phyloP scores from a whole-genome alignment of 2,888 invertebrate genomes.

The Priocnemis perturbator region DNA sequence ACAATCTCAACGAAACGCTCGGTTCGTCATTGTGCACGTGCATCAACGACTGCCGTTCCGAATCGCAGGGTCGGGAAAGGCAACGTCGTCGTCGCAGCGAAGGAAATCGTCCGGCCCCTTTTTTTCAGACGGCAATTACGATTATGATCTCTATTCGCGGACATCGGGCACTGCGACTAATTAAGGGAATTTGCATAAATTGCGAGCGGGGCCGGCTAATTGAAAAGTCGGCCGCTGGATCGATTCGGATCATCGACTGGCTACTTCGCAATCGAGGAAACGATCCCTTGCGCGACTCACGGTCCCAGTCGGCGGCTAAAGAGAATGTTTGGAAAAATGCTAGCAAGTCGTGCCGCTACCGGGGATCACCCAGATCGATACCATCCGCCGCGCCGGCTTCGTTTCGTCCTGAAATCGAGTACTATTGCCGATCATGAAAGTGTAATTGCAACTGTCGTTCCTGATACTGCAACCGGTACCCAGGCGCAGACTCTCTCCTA shows the following conservation, averaged over 20 bases:
- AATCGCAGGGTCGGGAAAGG: background rate
- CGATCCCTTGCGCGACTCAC: background rate
- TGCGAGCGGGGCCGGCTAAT: constrained; percentile 44
- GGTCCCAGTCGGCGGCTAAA: background rate
- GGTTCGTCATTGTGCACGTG: no score
- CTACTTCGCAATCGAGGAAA: background rate
- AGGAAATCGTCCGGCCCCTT: background rate
- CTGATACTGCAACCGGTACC: background rate
- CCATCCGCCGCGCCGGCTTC: constrained; percentile 25
- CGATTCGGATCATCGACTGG: constrained; percentile 3
- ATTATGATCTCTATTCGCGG: background rate
- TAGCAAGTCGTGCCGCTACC: constrained; percentile 27
- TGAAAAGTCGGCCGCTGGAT: constrained; percentile 18
- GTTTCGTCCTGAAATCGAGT: constrained; percentile 11
- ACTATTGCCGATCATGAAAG: constrained; percentile 50
- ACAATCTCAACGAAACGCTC: no score
- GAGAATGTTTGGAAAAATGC: constrained; percentile 33
- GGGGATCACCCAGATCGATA: constrained; percentile 8
- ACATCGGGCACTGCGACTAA: constrained; percentile 38
- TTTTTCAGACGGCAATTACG: background rate
- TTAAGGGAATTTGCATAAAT: constrained; percentile 57
- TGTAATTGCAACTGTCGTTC: constrained; percentile 40
- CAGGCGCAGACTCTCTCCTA: background rate
- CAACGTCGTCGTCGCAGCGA: background rate
- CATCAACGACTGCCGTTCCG: no score